Conservation (phyloP, 2,797 vertebrate genomes). For the Carapus acus region DNA sequence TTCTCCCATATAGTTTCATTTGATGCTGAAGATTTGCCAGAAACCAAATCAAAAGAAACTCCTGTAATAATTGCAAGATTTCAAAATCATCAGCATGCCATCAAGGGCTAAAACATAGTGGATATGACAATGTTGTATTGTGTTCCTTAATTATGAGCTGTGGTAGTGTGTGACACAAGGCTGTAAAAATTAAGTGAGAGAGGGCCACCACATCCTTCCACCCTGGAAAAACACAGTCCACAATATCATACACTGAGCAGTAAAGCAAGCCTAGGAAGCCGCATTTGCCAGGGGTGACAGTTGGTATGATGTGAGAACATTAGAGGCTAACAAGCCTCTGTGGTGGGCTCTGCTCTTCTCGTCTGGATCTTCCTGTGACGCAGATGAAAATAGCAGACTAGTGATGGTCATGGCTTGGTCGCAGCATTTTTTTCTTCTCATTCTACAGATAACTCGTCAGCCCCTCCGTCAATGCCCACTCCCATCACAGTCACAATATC, state of each 20-base stretch:
- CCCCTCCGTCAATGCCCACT: conserved; percentile 18
- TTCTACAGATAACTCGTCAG: conserved; percentile 31
- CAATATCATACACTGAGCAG: conserved; percentile 17
- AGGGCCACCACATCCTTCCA: conserved; percentile 10
- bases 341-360: conserved; percentile 51
- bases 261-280: conserved; percentile 14
- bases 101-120: no score
- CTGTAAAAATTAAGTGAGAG: not conserved
- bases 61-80: no score
- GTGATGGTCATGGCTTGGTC: conserved; percentile 20
- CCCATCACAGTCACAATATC: conserved; percentile 12
- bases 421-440: conserved; percentile 29
- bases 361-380: conserved; percentile 39
- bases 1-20: no score
- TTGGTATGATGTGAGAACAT: conserved; percentile 55
- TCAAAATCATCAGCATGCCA: no score
- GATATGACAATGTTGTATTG: no score
- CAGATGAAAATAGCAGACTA: conserved; percentile 58
- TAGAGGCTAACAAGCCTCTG: conserved; percentile 44
- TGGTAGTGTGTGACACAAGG: not conserved
- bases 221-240: conserved; percentile 25
- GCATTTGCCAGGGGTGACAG: conserved; percentile 34
- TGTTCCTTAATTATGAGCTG: no score
- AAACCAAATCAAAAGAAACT: no score
- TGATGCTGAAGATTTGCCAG: no score